Evolutionary conservation across 2,888 invertebrate genomes (phyloP), one percentile per base, ranked within the genome.

Genomic region (Colletes collaris): DNA sequence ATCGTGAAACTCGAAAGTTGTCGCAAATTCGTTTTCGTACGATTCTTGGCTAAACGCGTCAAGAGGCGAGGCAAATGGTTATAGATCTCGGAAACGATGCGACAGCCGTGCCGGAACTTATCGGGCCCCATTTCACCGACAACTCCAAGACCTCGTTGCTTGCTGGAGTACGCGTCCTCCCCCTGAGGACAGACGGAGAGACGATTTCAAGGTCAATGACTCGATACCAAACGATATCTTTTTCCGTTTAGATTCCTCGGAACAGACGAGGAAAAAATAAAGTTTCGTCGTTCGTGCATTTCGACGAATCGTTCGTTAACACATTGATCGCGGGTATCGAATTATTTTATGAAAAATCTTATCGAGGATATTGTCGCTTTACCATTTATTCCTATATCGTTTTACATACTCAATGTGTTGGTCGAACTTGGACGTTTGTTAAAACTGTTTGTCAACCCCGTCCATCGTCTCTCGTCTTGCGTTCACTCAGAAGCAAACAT

Each of bases 131-230:
- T 84, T 76, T 85, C 83, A 11, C 68, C 80, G 73, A 81, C 77
- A 74, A 80, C 60, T 81, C 78, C 79, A 49, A 74, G 71, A 59
- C 64, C 76, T 76, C 70, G 72, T 65, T 55, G 80, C 73, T 68
- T 68, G 65, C 68, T 81, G 80, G 84, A 49, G 27, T 46, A 81
- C 63, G 75, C 79, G 66, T 85, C 74, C 68, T 79, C 76, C 84
- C 87, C 90, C 91, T 91, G 86, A 84, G 88, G 88, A 90, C 86
- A 91, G 88, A 90, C 87, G 81, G 78, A 84, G 80, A 81, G 81
- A 80, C 78, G 75, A 80, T 81, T 82, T 84, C 82, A 81, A 79
- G 62, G 69, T 53, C 40, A 73, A 53, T 65, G 74, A 16, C 56
- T 7, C 4, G 16, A 44, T 59, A 8, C 10, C 44, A 8, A 40